phyloP scores from a whole-genome alignment of 2,113 vertebrate genomes.

The Telmatochromis brichardi region DNA sequence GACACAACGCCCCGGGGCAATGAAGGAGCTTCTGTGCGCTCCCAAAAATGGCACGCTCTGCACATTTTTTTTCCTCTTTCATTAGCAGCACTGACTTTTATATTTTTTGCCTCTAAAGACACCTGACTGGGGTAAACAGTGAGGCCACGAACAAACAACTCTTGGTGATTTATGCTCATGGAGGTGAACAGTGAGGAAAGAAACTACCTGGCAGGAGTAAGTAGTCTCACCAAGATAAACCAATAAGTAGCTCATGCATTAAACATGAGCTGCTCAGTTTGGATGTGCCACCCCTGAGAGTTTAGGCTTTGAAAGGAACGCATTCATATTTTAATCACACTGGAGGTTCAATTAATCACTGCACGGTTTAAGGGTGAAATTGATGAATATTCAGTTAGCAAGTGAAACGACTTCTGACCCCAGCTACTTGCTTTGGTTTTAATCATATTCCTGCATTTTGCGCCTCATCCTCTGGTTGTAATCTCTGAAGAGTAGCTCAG shows the following conservation, averaged over 20 bases:
- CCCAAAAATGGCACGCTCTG: background rate
- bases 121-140: background rate
- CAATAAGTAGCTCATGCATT: conserved; percentile 59
- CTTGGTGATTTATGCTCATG: background rate
- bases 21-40: background rate
- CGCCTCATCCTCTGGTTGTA: background rate
- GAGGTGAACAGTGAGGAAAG: background rate
- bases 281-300: conserved; percentile 40
- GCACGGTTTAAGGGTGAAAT: conserved; percentile 56
- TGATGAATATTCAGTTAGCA: conserved; percentile 65
- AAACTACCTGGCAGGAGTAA: conserved; percentile 10
- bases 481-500: background rate
- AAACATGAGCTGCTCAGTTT: conserved; percentile 41
- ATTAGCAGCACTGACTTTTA: background rate
- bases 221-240: conserved; percentile 36
- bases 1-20: conserved; percentile 5
- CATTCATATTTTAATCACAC: conserved; percentile 69
- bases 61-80: background rate
- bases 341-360: conserved; percentile 65
- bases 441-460: conserved; percentile 47
- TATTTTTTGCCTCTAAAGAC: background rate
- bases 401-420: conserved; percentile 52
- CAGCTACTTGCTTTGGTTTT: conserved; percentile 20
- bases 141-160: background rate
- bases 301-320: conserved; percentile 51